A percentile compares a stretch with the other conserved stretches of the same genome.
phyloP scores from a whole-genome alignment of 2,113 vertebrate species.

The Equus quagga region DNA sequence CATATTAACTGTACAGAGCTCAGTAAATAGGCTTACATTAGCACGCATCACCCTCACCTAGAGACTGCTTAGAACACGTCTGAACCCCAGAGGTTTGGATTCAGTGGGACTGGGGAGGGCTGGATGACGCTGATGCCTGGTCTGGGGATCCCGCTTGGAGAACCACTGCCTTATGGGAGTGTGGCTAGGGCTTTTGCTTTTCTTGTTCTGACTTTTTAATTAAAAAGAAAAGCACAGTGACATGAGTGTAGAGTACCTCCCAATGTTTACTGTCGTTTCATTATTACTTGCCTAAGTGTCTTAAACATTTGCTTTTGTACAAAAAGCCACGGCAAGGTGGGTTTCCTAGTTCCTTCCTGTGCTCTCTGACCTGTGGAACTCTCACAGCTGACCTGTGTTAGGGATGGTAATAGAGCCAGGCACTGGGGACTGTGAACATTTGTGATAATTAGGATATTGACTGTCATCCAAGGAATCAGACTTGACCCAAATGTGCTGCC shows the following conservation, averaged over 20 bases:
- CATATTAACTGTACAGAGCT: neutral
- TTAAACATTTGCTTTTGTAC: neutral
- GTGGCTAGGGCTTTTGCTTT: neutral
- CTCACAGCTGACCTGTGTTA: neutral
- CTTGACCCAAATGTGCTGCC: neutral
- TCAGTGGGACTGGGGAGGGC: neutral
- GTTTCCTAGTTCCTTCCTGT: neutral
- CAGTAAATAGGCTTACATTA: neutral
- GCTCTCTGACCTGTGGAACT: neutral
- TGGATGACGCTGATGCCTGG: neutral
- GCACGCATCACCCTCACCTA: neutral
- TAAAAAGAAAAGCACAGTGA: neutral
- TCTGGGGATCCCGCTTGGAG: neutral
- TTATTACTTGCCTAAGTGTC: neutral
- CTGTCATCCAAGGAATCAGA: neutral
- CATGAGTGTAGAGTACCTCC: neutral
- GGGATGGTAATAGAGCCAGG: neutral
- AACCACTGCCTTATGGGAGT: neutral
- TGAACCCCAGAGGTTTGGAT: too few relatives aligned
- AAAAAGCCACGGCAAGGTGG: neutral
- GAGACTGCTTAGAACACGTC: neutral
- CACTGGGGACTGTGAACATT: neutral
- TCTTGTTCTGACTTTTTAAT: neutral
- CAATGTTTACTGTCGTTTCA: neutral
- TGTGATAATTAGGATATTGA: neutral